These are phyloP conservation scores for Tridacna crocea DNA, from an alignment of 2,888 invertebrate genomes.

Conservation along the genomic window DNA sequence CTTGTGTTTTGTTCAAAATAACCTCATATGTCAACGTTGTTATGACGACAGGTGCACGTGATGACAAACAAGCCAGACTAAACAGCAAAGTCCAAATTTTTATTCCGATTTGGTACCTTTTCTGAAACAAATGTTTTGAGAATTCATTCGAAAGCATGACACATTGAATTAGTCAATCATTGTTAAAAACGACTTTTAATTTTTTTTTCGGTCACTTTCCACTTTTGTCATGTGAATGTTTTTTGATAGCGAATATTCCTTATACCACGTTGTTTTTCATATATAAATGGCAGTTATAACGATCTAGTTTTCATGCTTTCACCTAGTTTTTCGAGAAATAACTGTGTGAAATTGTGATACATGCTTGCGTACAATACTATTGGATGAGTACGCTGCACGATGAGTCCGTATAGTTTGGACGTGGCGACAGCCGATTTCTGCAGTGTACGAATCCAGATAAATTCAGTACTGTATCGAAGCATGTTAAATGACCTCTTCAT, in stretches of 20 bases:
- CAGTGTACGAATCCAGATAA: no score
- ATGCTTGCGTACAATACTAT: no score
- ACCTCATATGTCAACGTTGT: conserved; percentile 14
- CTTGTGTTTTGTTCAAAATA: conserved; percentile 6
- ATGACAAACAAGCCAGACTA: neutral
- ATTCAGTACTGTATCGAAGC: no score
- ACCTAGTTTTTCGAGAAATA: no score
- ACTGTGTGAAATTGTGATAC: no score
- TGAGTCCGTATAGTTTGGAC: no score
- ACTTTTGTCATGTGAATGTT: neutral
- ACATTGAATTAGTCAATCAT: neutral
- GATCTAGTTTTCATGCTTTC: no score
- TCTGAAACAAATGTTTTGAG: neutral
- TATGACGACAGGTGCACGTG: neutral
- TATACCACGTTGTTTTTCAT: no score
- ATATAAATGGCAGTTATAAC: no score
- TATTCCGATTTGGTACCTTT: neutral
- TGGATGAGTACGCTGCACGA: no score
- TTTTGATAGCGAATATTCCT: neutral
- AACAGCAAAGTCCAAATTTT: neutral
- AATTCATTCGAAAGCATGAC: neutral
- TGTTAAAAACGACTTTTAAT: neutral
- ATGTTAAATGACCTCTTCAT: no score
- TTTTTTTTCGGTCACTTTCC: neutral
- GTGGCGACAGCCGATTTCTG: no score